Conservation (phyloP, 35 echinoderm and acorn worm species). For the Diadema setosum region DNA sequence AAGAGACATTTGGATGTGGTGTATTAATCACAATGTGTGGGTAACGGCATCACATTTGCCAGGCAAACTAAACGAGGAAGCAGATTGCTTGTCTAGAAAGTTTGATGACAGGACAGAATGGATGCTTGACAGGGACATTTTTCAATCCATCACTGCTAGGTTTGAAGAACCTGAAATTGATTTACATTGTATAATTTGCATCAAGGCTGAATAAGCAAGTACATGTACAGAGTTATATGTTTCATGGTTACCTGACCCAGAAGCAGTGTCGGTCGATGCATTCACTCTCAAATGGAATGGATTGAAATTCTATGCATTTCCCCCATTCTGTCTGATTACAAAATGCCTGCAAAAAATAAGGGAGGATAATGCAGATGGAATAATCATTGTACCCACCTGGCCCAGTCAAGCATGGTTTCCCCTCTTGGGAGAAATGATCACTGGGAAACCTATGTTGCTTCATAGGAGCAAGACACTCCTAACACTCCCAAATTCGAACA, state of each 20-base stretch:
- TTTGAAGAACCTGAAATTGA: constrained; percentile 49
- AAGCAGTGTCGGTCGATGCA: not conserved
- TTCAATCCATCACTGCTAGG: not conserved
- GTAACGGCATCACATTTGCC: constrained; percentile 41
- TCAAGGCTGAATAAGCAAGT: constrained; percentile 50
- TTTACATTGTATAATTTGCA: constrained; percentile 59
- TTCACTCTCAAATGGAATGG: constrained; percentile 19
- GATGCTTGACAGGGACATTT: constrained; percentile 15
- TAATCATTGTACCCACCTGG: constrained; percentile 45
- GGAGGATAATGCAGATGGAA: constrained; percentile 15
- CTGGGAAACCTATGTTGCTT: not conserved
- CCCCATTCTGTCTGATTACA: constrained; percentile 33
- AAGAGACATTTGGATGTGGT: constrained; percentile 56
- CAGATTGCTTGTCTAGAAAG: constrained; percentile 45
- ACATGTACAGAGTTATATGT: constrained; percentile 13
- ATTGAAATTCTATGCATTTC: constrained; percentile 51
- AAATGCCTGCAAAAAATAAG: constrained; percentile 54
- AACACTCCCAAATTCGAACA: not conserved
- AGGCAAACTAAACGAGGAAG: constrained; percentile 43
- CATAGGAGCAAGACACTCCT: not conserved
- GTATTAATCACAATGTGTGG: constrained; percentile 44
- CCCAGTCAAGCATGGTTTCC: constrained; percentile 42
- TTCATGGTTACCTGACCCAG: constrained; percentile 21
- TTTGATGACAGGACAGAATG: constrained; percentile 68
- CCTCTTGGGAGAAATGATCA: not conserved